phyloP scores from a whole-genome alignment of 2,113 vertebrate species.

The Butorides virescens region DNA sequence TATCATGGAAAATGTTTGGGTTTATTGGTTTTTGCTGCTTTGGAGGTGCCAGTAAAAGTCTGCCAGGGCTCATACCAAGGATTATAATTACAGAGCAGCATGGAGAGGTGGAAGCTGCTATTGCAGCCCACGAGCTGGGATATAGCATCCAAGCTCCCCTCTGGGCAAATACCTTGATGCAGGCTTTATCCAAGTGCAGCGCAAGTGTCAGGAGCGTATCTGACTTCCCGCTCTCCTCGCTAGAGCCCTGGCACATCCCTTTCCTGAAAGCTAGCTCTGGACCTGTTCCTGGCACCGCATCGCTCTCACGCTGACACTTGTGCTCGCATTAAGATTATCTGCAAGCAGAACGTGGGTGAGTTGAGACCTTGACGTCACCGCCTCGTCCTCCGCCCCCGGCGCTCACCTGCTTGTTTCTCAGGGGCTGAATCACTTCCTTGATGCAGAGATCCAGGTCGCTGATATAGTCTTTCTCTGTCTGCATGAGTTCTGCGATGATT shows the following conservation, averaged over 20 bases:
- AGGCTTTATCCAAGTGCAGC: neutral
- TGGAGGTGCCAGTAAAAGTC: neutral
- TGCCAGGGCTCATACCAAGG: neutral
- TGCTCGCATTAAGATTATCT: neutral
- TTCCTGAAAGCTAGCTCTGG: neutral
- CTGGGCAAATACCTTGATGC: neutral
- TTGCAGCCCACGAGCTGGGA: neutral
- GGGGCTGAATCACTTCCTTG: slow-evolving; percentile 87
- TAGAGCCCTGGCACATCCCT: neutral
- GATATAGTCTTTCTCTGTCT: slow-evolving; percentile 91
- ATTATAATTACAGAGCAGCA: neutral
- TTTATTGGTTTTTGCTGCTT: neutral
- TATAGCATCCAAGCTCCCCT: neutral
- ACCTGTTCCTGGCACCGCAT: rapidly evolving
- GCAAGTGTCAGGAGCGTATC: neutral
- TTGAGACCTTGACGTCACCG: neutral
- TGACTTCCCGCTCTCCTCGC: neutral
- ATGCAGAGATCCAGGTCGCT: slow-evolving; percentile 88
- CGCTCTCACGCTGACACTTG: neutral
- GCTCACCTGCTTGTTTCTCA: slow-evolving; percentile 85
- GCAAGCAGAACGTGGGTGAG: neutral
- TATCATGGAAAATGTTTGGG: neutral
- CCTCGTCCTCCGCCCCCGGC: rapidly evolving
- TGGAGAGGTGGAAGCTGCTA: neutral
- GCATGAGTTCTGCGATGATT: slow-evolving; percentile 89